Base-by-base conservation (phyloP, 1,140 invertebrate genomes). In the Eufriesea mexicana region DNA sequence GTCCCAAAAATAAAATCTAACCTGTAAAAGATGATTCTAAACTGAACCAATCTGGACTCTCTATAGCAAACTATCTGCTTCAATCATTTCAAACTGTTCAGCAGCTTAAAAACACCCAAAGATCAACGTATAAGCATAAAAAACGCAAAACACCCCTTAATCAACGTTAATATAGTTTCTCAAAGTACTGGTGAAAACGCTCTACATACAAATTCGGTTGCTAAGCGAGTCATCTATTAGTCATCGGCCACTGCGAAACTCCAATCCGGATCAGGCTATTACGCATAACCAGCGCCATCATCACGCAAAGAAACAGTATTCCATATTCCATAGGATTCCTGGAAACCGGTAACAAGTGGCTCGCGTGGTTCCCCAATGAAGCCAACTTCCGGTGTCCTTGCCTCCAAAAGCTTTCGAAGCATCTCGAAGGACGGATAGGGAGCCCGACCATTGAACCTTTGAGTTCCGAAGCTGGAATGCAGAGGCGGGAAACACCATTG, bases 401-500 rank as follows among this genome's bases (percentile, higher is more conserved):
- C 16, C 20, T 57, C 16, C 51, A 7, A 42, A 25, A 59, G 51
- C 72, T 51, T 35, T 25, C 61, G 45, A 47, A 14, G 25, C 23
- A 18, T 20, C 10, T 51, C 59, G 59, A 25, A 5, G 49, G 20
- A 57, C 54, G 23, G 14, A 45, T 16, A 59, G 5, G 49, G 16
- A 62, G 18, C 0, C 14, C 57, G 68, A 76, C 42, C 79, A 57
- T 66, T 81, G 79, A 66, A 75, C 64, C 51, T 28, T 16, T 20
- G 64, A 20, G 47, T 70, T 18, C 54, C 16, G 55, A 51, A 54
- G 42, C 0, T 47, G 83, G 78, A 83, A 87, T 86, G 84, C 79
- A 66, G 75, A 84, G 87, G 77, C 81, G 67, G 35, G 80, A 88
- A 49, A 76, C 76, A 77, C 84, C 87, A 55, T 55, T 45, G 57